Base-by-base conservation (phyloP, 2,113 vertebrate genomes). In the Octodon degus region DNA sequence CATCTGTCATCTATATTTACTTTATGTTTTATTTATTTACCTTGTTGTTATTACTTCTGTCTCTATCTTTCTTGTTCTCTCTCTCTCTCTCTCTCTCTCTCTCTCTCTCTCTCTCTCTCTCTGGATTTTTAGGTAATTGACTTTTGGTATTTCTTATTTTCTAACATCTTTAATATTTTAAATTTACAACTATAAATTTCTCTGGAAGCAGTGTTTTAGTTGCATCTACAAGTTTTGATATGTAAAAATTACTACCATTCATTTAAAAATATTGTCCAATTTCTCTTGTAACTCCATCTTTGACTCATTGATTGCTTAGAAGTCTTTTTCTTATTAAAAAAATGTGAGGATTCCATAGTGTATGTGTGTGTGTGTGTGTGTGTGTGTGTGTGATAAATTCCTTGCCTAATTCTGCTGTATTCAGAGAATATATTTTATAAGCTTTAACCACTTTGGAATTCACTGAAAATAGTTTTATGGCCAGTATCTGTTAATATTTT, bases 381-480 rank as follows among this genome's bases (percentile, higher is more conserved):
- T 72, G 50, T 53, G 30, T 79, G 62, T 79, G 22, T 76, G 85
- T 58, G 22, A 53, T 55, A 93, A 40, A 79, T 93, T 84, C 89
- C 50, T 89, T 77, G 32, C 50, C 89, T 65, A 67, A 89, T 91
- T 89, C 86, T 95, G n/a, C n/a, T 94, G 7, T 70, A 58, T 53
- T 91, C 25, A 32, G 24, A 90, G 4, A 93, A 86, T 3, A 40
- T 68, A 90, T 53, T 93, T 55, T 89, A 12, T 84, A 84, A 80
- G 58, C 60, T 86, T 94, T 91, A 89, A 91, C 76, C 83, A 67
- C 37, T 83, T 72, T 91, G 68, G 84, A 94, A 89, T 81, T 74
- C 34, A 58, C 0, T 88, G 37, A 93, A 40, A 92, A 40, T 60
- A 88, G 24, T 76, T 93, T 89, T 79, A 74, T 37, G 22, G 37